phyloP scores from a whole-genome alignment of 1,140 invertebrate genomes.

The Melanaphis sacchari region DNA sequence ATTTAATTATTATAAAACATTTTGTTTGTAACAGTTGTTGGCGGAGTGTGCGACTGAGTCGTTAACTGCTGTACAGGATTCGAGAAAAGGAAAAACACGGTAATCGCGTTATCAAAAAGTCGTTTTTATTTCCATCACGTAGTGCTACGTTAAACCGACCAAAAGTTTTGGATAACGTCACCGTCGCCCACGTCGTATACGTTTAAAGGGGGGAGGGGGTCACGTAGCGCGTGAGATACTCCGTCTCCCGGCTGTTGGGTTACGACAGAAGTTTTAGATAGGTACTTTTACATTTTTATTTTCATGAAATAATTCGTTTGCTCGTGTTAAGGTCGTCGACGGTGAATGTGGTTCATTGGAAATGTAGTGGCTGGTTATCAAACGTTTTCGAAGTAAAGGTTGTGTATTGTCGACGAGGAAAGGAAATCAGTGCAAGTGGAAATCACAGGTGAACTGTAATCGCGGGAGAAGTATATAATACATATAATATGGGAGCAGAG shows the following conservation, averaged over 20 bases:
- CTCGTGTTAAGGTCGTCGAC: not conserved
- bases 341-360: not conserved
- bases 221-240: not conserved
- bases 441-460: slow-evolving; percentile 16
- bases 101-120: slow-evolving; percentile 33
- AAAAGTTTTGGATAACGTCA: slow-evolving; percentile 33
- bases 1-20: slow-evolving; percentile 18
- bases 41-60: not conserved
- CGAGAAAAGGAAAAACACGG: not conserved
- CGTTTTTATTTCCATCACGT: slow-evolving; percentile 53
- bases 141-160: not conserved
- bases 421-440: not conserved
- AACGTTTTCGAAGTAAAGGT: not conserved
- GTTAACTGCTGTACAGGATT: not conserved
- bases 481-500: not conserved
- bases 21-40: slow-evolving; percentile 14
- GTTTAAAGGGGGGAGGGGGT: not conserved
- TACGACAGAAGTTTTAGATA: not conserved
- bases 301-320: not conserved
- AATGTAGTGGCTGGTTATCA: not conserved
- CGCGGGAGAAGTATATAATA: slow-evolving; percentile 2
- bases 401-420: not conserved
- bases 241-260: not conserved
- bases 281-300: not conserved
- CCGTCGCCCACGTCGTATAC: not conserved